Percentiles rank a stretch among this genome's conserved stretches.
phyloP scores from a whole-genome alignment of 2,113 vertebrate genomes.

The Microcebus ravelobensis region DNA sequence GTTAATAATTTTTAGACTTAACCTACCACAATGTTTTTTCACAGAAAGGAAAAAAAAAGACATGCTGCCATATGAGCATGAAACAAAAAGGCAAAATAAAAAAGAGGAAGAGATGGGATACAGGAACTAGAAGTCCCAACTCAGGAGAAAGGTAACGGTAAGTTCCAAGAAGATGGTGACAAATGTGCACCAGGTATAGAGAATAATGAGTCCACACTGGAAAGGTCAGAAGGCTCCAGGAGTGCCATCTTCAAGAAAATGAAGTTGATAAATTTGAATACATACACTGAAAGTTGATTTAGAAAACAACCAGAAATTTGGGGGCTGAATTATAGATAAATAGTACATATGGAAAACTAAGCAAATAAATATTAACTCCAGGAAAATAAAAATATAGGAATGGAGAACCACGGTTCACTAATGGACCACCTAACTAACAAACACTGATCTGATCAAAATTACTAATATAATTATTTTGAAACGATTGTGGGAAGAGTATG shows the following conservation, averaged over 20 bases:
- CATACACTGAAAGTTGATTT: background rate
- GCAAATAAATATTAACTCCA: slow-evolving; percentile 27
- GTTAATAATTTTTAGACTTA: slow-evolving; percentile 31
- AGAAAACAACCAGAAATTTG: slow-evolving; percentile 1
- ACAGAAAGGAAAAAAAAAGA: background rate
- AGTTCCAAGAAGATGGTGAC: background rate
- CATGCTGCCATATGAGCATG: background rate
- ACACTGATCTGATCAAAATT: background rate
- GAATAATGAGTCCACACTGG: background rate
- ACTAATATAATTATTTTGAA: background rate
- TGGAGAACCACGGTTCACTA: slow-evolving; percentile 1
- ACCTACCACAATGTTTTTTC: background rate
- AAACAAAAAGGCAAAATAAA: slow-evolving; percentile 4
- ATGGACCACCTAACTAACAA: background rate
- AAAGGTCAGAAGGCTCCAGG: background rate
- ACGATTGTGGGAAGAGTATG: background rate
- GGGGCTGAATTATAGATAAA: background rate
- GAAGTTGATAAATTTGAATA: background rate
- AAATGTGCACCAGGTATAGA: background rate
- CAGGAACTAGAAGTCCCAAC: background rate
- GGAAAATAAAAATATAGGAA: slow-evolving; percentile 30
- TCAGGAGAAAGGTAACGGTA: background rate
- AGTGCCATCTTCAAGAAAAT: slow-evolving; percentile 11
- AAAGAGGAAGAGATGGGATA: background rate
- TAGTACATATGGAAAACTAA: background rate